Evolutionary conservation across 2,888 invertebrate genomes (phyloP).

Genomic region (Acholoe squamosa): DNA sequence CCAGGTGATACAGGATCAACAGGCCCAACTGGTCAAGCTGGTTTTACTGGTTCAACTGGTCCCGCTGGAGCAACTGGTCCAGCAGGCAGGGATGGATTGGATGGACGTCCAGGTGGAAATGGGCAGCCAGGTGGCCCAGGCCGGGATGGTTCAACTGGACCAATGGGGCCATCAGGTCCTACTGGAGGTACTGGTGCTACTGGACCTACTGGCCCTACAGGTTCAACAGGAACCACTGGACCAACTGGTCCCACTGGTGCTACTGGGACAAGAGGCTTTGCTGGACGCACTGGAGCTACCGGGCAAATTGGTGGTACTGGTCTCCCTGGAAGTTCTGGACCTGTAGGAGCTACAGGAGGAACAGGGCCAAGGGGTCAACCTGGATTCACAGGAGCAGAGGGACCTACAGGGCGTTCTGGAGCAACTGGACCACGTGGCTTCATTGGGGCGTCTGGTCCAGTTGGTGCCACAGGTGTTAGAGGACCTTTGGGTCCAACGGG

Average conservation of each 20-base stretch:
- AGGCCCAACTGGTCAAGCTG: slow-evolving; percentile 30
- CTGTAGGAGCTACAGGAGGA: slow-evolving; percentile 37
- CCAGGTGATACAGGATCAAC: slow-evolving; percentile 49
- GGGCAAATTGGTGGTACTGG: slow-evolving; percentile 30
- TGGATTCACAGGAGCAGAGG: slow-evolving; percentile 21
- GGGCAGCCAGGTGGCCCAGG: slow-evolving; percentile 17
- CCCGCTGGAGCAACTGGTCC: slow-evolving; percentile 37
- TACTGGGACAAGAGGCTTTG: slow-evolving; percentile 41
- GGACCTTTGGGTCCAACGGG: slow-evolving; percentile 53
- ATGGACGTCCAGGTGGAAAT: background rate
- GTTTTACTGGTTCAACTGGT: slow-evolving; percentile 51
- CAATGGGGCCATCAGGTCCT: slow-evolving; percentile 52
- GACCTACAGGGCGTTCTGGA: slow-evolving; percentile 3
- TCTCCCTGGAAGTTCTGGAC: slow-evolving; percentile 30
- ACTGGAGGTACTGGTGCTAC: slow-evolving; percentile 60
- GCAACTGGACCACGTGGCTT: slow-evolving; percentile 47
- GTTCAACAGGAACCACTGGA: slow-evolving; percentile 60
- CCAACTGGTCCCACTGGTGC: slow-evolving; percentile 48
- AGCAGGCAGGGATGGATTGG: background rate
- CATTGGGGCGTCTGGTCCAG: background rate
- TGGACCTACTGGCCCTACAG: slow-evolving; percentile 61
- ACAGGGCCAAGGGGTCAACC: background rate
- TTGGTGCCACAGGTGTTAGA: slow-evolving; percentile 32
- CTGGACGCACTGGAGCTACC: slow-evolving; percentile 43
- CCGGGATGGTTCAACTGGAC: slow-evolving; percentile 20